Percentiles rank a stretch among this genome's conserved stretches.
These are phyloP conservation scores for Menura novaehollandiae DNA, from an alignment of 2,113 vertebrate genomes.

Conservation along the genomic window DNA sequence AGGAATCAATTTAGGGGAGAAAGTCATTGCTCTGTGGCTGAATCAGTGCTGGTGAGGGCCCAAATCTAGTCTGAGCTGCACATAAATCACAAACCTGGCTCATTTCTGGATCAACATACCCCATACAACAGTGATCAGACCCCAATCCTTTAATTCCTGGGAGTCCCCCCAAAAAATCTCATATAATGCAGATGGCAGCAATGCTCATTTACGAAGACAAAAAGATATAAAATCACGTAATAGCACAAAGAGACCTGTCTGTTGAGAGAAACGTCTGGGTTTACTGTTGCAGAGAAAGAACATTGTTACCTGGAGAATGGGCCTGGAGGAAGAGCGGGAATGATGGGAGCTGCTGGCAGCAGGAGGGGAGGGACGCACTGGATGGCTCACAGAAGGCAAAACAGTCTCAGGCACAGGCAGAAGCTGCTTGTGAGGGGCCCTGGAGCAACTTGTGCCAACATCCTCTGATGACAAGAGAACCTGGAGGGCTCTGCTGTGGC, in stretches of 20 bases:
- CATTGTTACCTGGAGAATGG: constrained; percentile 45
- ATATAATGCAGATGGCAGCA: not conserved
- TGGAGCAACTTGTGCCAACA: not conserved
- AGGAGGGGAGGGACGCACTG: not conserved
- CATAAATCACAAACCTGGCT: not conserved
- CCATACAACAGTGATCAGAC: not conserved
- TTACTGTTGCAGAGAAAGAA: constrained; percentile 20
- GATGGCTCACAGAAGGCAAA: not conserved
- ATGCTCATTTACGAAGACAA: not conserved
- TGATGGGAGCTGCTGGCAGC: not conserved
- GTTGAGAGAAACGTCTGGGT: not conserved
- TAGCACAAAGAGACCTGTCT: not conserved
- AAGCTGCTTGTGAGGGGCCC: not conserved
- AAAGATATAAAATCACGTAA: not conserved
- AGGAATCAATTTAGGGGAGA: not conserved
- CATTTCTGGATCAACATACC: not conserved
- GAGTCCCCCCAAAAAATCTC: not conserved
- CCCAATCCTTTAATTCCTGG: not conserved
- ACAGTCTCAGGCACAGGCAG: not conserved
- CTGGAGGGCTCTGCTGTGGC: not conserved
- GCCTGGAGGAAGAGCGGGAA: not conserved
- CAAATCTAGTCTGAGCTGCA: not conserved
- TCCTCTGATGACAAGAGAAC: not conserved
- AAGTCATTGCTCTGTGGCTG: not conserved
- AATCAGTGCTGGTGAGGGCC: not conserved